A percentile compares a stretch with the other conserved stretches of the same genome.
These are phyloP conservation scores for Elachura formosa DNA, from an alignment of 2,113 vertebrate genomes.

Conservation along the genomic window DNA sequence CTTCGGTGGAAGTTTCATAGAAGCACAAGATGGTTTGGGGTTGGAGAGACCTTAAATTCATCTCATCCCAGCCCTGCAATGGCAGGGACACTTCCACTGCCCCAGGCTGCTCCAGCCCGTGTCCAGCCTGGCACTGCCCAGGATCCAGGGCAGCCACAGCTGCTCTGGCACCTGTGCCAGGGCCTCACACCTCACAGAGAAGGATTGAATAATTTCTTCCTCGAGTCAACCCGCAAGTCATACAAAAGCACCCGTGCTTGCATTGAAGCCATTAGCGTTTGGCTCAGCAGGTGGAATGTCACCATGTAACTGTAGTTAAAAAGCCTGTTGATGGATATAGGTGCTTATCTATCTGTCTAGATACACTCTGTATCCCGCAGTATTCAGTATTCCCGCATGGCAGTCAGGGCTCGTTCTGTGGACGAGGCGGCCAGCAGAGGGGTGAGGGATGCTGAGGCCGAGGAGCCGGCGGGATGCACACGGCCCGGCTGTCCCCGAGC, in stretches of 20 bases:
- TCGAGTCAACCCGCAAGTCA: not conserved
- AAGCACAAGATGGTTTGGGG: not conserved
- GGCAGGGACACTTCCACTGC: not conserved
- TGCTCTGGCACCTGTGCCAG: not conserved
- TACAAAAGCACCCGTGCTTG: fast-evolving
- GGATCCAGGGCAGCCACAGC: not conserved
- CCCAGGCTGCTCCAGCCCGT: fast-evolving
- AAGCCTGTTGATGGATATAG: fast-evolving
- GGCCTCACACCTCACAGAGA: fast-evolving
- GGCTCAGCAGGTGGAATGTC: not conserved
- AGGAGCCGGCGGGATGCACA: fast-evolving
- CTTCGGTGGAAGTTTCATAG: not conserved
- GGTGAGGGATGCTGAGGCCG: fast-evolving
- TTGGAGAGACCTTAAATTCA: not conserved
- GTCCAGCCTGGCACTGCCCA: fast-evolving
- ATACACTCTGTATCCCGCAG: fast-evolving
- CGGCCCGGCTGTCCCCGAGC: fast-evolving
- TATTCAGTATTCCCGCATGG: fast-evolving
- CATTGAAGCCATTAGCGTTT: fast-evolving
- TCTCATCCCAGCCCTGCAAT: fast-evolving
- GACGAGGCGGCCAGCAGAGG: too few relatives aligned
- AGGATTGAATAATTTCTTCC: not conserved
- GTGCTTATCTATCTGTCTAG: fast-evolving
- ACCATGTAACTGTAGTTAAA: fast-evolving
- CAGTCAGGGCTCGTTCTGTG: fast-evolving